Evolutionary conservation across 2,797 vertebrate species (phyloP), one percentile per base, ranked within the genome.

Genomic region (Ciconia nigra): DNA sequence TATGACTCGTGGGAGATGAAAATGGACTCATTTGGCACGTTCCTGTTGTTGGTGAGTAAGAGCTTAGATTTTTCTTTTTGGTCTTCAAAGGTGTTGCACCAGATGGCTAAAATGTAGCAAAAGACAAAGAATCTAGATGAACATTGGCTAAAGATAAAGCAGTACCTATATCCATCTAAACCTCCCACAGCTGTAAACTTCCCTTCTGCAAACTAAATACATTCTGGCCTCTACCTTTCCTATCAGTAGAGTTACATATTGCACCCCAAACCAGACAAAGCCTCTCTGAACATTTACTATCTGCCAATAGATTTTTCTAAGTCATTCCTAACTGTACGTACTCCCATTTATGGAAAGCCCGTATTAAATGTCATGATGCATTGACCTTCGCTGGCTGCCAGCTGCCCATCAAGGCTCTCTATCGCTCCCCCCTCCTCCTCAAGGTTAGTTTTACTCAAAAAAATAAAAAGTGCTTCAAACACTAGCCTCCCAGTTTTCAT

Each of bases 21-120:
- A 42, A 89, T 5, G 96, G 96, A 54, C 98, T 98, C 49, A 98
- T 96, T 9, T 39, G 87, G 62, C 98, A 1, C 0, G 98, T 98
- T 87, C 98, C 98, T 28, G 98, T 98, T 76, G 96, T 97, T 0
- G 98, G 98, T 12, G 98, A 98, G 67, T 95, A 98, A 33, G 20
- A 47, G n/a, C 3, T 55, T 11, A 85, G 25, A 9, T 52, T 89
- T 16, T 74, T 94, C 87, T 71, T 91, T 31, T 6, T 83, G 73
- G 15, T 63, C 67, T 28, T 90, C 93, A 70, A 35, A 83, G 87
- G 80, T 17, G 74, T 92, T 37, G 3, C 54, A 81, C 62, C 71
- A 84, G 39, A 10, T 39, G 44, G 20, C 97, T 98, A 71, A 78
- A 80, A 92, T 3, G 15, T 2, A 94, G 63, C 42, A 83, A 65